Conservation (phyloP, 2,113 vertebrate species). For the Chelonoidis abingdonii region DNA sequence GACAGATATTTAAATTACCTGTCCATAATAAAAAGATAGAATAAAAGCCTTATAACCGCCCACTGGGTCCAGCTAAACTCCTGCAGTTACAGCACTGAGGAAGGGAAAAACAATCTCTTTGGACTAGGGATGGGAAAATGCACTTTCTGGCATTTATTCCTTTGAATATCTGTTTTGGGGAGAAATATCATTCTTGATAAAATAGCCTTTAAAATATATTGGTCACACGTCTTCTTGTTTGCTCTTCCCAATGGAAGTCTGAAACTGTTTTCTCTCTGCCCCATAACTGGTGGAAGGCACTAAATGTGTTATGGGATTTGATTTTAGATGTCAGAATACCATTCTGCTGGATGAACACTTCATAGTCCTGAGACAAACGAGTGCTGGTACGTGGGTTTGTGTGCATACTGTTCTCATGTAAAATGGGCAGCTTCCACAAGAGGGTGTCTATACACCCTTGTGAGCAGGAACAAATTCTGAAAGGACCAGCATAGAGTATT, state of each 20-base stretch:
- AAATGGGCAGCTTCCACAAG: not conserved
- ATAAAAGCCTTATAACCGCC: not conserved
- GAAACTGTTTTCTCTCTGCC: not conserved
- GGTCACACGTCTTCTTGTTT: not conserved
- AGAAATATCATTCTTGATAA: not conserved
- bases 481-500: not conserved
- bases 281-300: not conserved
- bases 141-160: not conserved
- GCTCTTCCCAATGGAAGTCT: not conserved
- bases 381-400: accelerated
- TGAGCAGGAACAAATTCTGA: not conserved
- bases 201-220: not conserved
- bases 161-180: not conserved
- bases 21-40: not conserved
- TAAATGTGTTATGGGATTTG: not conserved
- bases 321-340: not conserved
- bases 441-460: not conserved
- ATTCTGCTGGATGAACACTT: not conserved
- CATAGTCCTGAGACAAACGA: no score
- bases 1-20: not conserved
- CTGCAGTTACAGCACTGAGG: not conserved
- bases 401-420: accelerated
- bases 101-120: not conserved
- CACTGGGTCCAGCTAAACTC: not conserved
- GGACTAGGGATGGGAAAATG: not conserved